A percentile compares a stretch with the other conserved stretches of the same genome.
These are phyloP conservation scores for Daboia siamensis DNA, from an alignment of 2,113 vertebrate genomes.

Conservation along the genomic window DNA sequence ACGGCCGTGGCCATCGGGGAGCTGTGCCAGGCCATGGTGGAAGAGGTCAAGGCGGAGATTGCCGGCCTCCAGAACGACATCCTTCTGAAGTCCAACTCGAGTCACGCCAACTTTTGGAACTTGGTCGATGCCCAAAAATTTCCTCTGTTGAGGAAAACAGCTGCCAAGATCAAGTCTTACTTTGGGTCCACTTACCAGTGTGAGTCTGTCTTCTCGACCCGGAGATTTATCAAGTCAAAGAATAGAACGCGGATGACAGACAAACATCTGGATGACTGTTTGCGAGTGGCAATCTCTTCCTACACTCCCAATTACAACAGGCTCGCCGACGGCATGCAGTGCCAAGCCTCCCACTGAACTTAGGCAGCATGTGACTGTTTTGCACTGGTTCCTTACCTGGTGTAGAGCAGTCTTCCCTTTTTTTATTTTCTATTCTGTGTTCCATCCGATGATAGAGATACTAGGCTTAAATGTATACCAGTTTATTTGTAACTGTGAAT, in stretches of 20 bases:
- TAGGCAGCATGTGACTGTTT: background rate
- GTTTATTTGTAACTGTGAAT: background rate
- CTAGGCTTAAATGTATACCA: background rate
- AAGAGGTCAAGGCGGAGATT: background rate
- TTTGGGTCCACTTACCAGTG: background rate
- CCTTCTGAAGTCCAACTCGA: background rate
- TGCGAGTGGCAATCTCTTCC: background rate
- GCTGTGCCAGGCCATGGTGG: background rate
- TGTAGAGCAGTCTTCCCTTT: background rate
- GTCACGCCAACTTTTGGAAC: background rate
- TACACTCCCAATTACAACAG: slow-evolving; percentile 3
- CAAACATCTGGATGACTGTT: background rate
- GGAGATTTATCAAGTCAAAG: slow-evolving; percentile 1
- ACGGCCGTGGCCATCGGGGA: background rate
- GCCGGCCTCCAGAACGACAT: background rate
- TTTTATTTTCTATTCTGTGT: background rate
- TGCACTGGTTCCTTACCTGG: background rate
- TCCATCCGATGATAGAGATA: background rate
- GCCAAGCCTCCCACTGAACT: background rate
- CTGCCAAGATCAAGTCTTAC: background rate
- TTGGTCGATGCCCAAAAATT: background rate
- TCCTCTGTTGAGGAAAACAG: background rate
- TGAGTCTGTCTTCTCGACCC: background rate
- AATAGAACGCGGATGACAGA: background rate
- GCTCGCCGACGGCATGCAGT: slow-evolving; percentile 6